These are phyloP conservation scores for Herminia tarsipennalis DNA, from an alignment of 2,888 invertebrate species.

Conservation along the genomic window DNA sequence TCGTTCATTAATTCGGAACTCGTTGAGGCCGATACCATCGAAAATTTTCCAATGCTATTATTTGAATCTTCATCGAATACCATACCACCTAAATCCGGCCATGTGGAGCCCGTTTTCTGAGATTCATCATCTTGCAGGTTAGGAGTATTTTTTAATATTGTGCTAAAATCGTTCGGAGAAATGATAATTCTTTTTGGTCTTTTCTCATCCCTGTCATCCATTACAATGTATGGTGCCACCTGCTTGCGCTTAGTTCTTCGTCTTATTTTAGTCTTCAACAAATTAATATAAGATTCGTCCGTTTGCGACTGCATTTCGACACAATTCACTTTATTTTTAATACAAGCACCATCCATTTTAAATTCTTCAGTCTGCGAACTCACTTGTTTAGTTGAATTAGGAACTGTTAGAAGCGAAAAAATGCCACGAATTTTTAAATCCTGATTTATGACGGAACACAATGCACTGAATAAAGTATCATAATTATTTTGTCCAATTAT, in stretches of 20 bases:
- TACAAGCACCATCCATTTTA: neutral
- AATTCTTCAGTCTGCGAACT: conserved; percentile 23
- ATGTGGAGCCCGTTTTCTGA: conserved; percentile 4
- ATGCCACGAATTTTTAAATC: conserved; percentile 66
- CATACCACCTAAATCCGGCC: conserved; percentile 26
- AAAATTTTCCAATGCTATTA: conserved; percentile 52
- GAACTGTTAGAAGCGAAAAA: conserved; percentile 55
- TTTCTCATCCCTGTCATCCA: conserved; percentile 33
- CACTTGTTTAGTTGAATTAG: conserved; percentile 21
- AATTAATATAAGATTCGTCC: conserved; percentile 37
- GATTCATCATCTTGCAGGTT: neutral
- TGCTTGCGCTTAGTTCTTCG: conserved; percentile 42
- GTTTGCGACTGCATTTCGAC: conserved; percentile 50
- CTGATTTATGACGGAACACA: conserved; percentile 65
- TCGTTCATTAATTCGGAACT: conserved; percentile 40
- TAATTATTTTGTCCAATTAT: conserved; percentile 71
- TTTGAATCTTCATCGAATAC: conserved; percentile 59
- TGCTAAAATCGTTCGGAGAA: conserved; percentile 41
- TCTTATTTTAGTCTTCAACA: conserved; percentile 27
- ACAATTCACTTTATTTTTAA: neutral
- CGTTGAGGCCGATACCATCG: conserved; percentile 40
- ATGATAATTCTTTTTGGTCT: conserved; percentile 49
- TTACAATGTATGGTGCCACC: conserved; percentile 60
- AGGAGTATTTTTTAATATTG: conserved; percentile 8
- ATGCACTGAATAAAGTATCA: conserved; percentile 58